Evolutionary conservation across 2,888 invertebrate genomes (phyloP).

Genomic region (Eupithecia centaureata): DNA sequence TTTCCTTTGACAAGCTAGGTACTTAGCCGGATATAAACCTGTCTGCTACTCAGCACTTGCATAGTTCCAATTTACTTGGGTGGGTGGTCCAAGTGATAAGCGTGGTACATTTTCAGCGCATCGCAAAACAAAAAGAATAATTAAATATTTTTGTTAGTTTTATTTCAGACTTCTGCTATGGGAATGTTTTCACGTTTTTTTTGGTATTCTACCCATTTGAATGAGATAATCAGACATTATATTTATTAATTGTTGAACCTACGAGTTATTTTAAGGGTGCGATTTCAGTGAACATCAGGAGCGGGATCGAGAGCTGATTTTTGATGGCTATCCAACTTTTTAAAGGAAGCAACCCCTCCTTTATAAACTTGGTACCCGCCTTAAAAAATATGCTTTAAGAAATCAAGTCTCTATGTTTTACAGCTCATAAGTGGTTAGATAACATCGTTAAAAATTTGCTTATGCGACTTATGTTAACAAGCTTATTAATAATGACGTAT

Average conservation of each 20-base stretch:
- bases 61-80: neutral
- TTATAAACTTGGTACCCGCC: too few species aligned
- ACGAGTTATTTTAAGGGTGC: too few species aligned
- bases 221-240: too few species aligned
- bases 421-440: neutral
- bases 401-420: neutral
- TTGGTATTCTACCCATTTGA: neutral
- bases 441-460: too few species aligned
- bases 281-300: neutral
- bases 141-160: too few species aligned
- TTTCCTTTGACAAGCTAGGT: neutral
- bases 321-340: neutral
- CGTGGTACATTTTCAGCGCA: too few species aligned
- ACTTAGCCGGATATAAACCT: neutral
- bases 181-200: neutral
- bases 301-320: neutral
- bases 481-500: too few species aligned
- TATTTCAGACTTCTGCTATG: neutral
- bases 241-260: too few species aligned
- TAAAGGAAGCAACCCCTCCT: too few species aligned
- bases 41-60: neutral
- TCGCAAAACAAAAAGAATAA: too few species aligned
- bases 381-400: neutral
- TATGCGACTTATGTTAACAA: too few species aligned
- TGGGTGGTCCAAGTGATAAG: neutral